Percentiles rank a stretch among this genome's conserved stretches.
Conservation (phyloP, 2,113 vertebrate genomes). For the Amblyornis subalaris region DNA sequence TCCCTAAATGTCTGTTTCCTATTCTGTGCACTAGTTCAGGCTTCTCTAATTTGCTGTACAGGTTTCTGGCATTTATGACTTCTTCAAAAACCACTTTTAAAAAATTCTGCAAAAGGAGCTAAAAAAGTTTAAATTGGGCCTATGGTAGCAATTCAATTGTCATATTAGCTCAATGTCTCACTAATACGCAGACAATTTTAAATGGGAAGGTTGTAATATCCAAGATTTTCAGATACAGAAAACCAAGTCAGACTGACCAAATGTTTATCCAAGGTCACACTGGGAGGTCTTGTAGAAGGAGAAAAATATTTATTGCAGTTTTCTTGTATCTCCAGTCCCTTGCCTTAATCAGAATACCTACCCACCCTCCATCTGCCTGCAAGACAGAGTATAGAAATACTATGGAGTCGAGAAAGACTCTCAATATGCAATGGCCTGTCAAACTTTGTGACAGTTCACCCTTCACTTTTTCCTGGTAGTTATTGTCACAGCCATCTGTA, state of each 20-base stretch:
- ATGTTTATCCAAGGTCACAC: neutral
- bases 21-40: neutral
- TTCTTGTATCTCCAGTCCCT: neutral
- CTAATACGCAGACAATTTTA: neutral
- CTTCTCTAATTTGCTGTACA: neutral
- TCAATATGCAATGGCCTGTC: neutral
- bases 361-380: neutral
- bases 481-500: conserved; percentile 49
- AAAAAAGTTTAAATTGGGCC: neutral
- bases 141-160: neutral
- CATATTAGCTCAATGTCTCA: neutral
- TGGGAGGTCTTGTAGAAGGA: neutral
- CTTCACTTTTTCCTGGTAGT: conserved; percentile 10
- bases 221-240: neutral
- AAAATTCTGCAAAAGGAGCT: neutral
- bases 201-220: neutral
- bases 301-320: neutral
- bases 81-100: neutral
- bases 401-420: neutral
- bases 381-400: neutral
- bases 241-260: neutral
- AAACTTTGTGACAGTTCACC: conserved; percentile 26
- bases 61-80: neutral
- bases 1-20: neutral
- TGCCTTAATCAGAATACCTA: neutral